Evolutionary conservation across 2,888 invertebrate species (phyloP).

Genomic region (Xestia sexstrigata): DNA sequence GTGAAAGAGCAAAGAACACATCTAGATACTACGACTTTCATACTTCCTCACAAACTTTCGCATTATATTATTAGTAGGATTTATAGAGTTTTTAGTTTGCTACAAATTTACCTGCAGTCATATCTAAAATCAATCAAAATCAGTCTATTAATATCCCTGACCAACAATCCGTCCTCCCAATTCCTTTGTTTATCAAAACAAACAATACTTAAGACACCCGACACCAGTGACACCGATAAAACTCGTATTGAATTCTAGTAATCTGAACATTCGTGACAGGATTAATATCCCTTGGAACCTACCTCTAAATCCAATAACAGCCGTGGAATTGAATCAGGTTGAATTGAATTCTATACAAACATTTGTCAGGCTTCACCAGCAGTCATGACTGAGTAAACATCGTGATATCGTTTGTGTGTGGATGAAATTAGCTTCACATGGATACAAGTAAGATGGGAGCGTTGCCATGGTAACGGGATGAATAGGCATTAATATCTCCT

Average conservation of each 20-base stretch:
- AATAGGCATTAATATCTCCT: conserved; percentile 33
- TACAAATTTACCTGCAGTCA: neutral
- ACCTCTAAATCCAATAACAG: conserved; percentile 75
- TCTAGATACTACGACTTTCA: too few species aligned
- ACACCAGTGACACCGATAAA: conserved; percentile 49
- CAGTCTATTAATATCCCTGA: conserved; percentile 7
- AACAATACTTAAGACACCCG: conserved; percentile 34
- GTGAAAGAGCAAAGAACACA: too few species aligned
- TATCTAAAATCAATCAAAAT: conserved; percentile 20
- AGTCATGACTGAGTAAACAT: conserved; percentile 52
- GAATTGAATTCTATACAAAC: conserved; percentile 67
- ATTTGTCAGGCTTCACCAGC: conserved; percentile 70
- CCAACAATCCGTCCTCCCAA: neutral
- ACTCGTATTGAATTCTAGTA: conserved; percentile 58
- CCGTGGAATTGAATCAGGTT: conserved; percentile 68
- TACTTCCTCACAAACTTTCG: too few species aligned
- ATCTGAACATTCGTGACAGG: conserved; percentile 55
- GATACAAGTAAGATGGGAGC: conserved; percentile 19
- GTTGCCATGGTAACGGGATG: conserved; percentile 26
- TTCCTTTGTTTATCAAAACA: conserved; percentile 45
- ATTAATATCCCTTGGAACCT: conserved; percentile 52
- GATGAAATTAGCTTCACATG: conserved; percentile 51
- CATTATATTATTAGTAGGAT: too few species aligned
- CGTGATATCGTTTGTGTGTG: conserved; percentile 53
- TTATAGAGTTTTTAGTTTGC: neutral